Base-by-base conservation (phyloP, 1,140 invertebrate species). In the Fopius arisanus region DNA sequence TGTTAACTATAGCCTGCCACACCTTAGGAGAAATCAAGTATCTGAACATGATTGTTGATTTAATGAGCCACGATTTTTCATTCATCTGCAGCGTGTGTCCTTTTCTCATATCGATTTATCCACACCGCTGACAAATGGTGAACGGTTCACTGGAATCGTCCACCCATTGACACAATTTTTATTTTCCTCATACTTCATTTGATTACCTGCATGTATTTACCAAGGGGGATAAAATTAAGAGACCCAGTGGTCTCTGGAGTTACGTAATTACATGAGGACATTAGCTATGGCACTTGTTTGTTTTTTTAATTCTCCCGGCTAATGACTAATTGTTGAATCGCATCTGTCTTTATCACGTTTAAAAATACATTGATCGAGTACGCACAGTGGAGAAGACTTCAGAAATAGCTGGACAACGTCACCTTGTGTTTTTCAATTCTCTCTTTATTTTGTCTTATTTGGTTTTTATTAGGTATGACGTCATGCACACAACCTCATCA, bases 381-480 rank as follows among this genome's bases (percentile, higher is more conserved):
- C 33, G 9, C 33, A 12, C 1, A 31, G 29, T 7, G 7, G 9
- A 37, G 33, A 37, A 37, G 7, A 37, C 33, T 37, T 37, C 33
- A 37, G 33, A 48, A 48, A 48, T 48, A 48, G 43, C 1, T 2
- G 43, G 43, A 48, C 9, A 43, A 63, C 12, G 28, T 19, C 7
- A 65, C n/a, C 29, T 7, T 31, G 26, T 1, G n/a, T 65, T 65
- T 33, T 16, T 65, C 16, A 65, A 16, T 68, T 28, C 37, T 40
- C 33, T 26, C 14, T 40, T 59, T 59, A 65, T 41, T 66, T 62
- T 54, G 37, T 66, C 28, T 68, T 37, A 31, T 31, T 33, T 65
- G 62, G 62, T 31, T 59, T 73, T 68, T 73, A 73, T 73, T 73
- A 67, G 66, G 62, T 51, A 68, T 73, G 72, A 73, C 72, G 72